A percentile compares a stretch with the other conserved stretches of the same genome.
Evolutionary conservation across 2,888 invertebrate species (phyloP).

Genomic region (Callosobruchus maculatus): DNA sequence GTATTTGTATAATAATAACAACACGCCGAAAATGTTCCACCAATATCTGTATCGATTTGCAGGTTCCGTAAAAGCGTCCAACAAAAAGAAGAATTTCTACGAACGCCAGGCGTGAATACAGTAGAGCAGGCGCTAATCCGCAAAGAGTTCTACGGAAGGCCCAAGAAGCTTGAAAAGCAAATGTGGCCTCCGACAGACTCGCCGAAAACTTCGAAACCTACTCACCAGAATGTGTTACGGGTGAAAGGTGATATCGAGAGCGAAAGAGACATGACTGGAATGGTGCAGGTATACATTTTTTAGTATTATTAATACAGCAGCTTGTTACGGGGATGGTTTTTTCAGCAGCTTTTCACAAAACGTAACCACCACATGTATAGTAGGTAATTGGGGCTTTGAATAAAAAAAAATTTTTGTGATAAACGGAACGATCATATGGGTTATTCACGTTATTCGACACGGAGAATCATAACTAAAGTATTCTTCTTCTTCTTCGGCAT

Average conservation of each 20-base stretch:
- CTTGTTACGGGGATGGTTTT: no score
- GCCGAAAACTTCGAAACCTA: constrained; percentile 49
- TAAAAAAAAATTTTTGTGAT: no score
- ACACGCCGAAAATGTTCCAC: no score
- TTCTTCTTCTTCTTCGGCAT: no score
- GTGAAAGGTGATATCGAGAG: constrained; percentile 49
- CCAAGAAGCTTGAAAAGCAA: constrained; percentile 68
- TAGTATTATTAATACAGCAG: neutral
- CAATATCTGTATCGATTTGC: neutral
- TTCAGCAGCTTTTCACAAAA: no score
- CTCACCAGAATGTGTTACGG: constrained; percentile 51
- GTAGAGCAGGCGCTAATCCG: constrained; percentile 49
- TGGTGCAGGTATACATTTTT: neutral
- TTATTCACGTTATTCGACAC: no score
- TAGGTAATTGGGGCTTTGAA: no score
- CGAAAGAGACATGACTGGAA: constrained; percentile 40
- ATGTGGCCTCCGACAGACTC: constrained; percentile 66
- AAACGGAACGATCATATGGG: no score
- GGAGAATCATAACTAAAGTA: no score
- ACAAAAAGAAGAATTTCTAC: constrained; percentile 84
- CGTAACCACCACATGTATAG: no score
- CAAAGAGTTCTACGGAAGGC: constrained; percentile 74
- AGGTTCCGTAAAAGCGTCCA: constrained; percentile 71
- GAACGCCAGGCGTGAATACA: constrained; percentile 47
- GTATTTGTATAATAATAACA: no score